Evolutionary conservation across 2,113 vertebrate species (phyloP).

Genomic region (Dasyurus viverrinus): DNA sequence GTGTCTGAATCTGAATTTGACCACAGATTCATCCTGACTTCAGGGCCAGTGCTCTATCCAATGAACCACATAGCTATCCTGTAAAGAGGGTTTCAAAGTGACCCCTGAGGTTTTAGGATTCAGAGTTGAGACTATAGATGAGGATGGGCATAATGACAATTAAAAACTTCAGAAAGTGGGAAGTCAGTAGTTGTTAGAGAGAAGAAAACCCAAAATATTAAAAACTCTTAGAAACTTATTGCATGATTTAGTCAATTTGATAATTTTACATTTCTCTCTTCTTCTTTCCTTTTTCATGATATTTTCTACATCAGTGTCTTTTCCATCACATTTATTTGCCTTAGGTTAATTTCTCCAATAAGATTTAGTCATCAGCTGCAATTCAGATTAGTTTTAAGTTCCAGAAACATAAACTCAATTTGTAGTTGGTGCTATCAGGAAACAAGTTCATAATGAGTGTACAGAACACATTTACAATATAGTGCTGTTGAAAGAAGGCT

Average conservation of each 20-base stretch:
- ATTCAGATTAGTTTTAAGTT: too few species aligned
- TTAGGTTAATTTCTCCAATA: background rate
- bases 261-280: background rate
- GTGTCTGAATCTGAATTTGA: too few species aligned
- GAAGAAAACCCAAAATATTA: background rate
- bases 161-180: background rate
- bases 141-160: background rate
- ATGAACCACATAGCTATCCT: too few species aligned
- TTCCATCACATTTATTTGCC: background rate
- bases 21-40: too few species aligned
- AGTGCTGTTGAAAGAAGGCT: too few species aligned
- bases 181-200: background rate
- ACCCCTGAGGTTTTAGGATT: background rate
- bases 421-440: too few species aligned
- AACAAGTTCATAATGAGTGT: too few species aligned
- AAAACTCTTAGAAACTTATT: background rate
- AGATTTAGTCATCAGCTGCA: background rate
- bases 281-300: background rate
- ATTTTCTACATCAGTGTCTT: background rate
- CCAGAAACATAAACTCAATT: too few species aligned
- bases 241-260: background rate
- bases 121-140: background rate
- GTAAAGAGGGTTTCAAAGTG: background rate
- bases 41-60: too few species aligned
- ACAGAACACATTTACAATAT: too few species aligned